Percentiles rank a stretch among this genome's conserved stretches.
These are phyloP conservation scores for Drosophila hamatofila DNA, from an alignment of 2,888 invertebrate genomes.

Conservation along the genomic window DNA sequence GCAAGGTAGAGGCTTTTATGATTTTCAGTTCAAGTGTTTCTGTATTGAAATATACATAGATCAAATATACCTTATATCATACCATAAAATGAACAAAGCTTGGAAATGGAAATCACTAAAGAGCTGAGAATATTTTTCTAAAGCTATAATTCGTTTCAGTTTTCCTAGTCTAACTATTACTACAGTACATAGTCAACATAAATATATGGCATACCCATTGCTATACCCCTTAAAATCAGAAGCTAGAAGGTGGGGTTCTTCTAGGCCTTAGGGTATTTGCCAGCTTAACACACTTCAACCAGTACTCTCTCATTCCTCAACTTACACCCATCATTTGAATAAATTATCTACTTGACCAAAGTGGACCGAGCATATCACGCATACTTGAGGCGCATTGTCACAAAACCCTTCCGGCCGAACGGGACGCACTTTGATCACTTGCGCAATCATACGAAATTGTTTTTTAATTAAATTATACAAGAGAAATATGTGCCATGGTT, in stretches of 20 bases:
- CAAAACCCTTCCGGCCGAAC: constrained; percentile 33
- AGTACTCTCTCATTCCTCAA: neutral
- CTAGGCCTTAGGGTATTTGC: neutral
- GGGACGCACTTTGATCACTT: constrained; percentile 44
- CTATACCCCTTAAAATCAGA: neutral
- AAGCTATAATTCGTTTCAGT: too few relatives aligned
- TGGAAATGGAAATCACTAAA: too few relatives aligned
- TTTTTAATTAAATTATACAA: constrained; percentile 71
- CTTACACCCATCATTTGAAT: constrained; percentile 42
- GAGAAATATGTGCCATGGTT: constrained; percentile 44
- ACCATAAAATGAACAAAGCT: too few relatives aligned
- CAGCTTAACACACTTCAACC: neutral
- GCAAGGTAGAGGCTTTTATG: too few relatives aligned
- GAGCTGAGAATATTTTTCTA: too few relatives aligned
- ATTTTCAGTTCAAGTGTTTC: too few relatives aligned
- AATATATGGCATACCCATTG: neutral
- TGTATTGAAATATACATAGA: too few relatives aligned
- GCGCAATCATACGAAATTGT: constrained; percentile 63
- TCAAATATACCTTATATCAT: too few relatives aligned
- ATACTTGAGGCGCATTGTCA: constrained; percentile 16
- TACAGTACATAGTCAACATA: neutral
- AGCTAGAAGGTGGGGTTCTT: neutral
- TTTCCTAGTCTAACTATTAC: neutral
- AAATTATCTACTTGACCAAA: constrained; percentile 42
- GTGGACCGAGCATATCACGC: constrained; percentile 25